These are phyloP conservation scores for Pseudomyrmex flavicornis DNA, from an alignment of 1,140 invertebrate species.

Conservation along the genomic window DNA sequence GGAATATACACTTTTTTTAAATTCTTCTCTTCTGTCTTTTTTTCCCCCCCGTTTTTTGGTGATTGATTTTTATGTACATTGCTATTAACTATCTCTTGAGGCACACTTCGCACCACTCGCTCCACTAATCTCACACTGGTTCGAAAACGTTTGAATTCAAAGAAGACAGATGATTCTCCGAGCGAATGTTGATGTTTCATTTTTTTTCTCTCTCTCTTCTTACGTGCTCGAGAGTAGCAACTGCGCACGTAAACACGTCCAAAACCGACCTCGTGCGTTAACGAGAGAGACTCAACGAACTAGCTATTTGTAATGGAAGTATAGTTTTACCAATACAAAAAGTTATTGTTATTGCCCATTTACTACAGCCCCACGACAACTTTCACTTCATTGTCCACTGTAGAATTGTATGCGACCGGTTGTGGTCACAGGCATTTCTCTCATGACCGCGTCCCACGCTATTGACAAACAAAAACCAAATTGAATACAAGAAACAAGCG, in stretches of 20 bases:
- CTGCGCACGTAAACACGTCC: neutral
- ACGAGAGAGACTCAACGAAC: slow-evolving; percentile 54
- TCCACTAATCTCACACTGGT: slow-evolving; percentile 61
- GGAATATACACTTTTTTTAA: slow-evolving; percentile 56
- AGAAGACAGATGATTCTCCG: slow-evolving; percentile 22
- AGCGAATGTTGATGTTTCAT: slow-evolving; percentile 2
- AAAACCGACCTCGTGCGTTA: slow-evolving; percentile 53
- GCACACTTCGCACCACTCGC: slow-evolving; percentile 67
- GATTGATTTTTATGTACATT: slow-evolving; percentile 70
- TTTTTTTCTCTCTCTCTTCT: too few relatives aligned
- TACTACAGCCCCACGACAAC: slow-evolving; percentile 8
- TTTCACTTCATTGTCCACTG: slow-evolving; percentile 81
- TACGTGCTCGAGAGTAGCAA: neutral
- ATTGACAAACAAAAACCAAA: slow-evolving; percentile 53
- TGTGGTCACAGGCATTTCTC: slow-evolving; percentile 78
- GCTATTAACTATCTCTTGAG: slow-evolving; percentile 68
- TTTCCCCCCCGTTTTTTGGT: slow-evolving; percentile 30
- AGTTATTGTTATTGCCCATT: slow-evolving; percentile 67
- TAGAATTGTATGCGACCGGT: slow-evolving; percentile 82
- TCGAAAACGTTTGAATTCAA: slow-evolving; percentile 43
- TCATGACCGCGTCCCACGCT: slow-evolving; percentile 83
- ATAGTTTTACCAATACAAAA: slow-evolving; percentile 66
- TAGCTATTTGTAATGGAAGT: slow-evolving; percentile 67
- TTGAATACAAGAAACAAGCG: slow-evolving; percentile 40
- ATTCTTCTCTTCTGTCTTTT: slow-evolving; percentile 1